Percentiles rank a stretch among this genome's conserved stretches.
Conservation (phyloP, 2,888 invertebrate genomes). For the Acrobasis suavella region DNA sequence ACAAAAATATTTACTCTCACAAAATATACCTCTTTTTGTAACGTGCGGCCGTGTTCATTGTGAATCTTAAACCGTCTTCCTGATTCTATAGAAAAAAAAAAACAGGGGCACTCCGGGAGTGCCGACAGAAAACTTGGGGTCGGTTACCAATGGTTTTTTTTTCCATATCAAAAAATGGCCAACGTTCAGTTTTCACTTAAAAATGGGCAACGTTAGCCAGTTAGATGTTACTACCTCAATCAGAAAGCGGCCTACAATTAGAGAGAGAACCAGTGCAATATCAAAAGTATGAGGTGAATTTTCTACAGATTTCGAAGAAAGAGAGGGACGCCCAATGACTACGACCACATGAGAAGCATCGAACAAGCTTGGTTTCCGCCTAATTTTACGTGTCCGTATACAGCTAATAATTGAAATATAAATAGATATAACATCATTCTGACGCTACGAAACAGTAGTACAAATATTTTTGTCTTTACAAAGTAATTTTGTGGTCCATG, state of each 20-base stretch:
- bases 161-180: no score
- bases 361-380: conserved; percentile 39
- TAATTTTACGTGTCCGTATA: conserved; percentile 28
- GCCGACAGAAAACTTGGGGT: no score
- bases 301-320: conserved; percentile 6
- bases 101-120: no score
- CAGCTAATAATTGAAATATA: conserved; percentile 40
- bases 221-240: no score
- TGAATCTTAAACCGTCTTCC: neutral
- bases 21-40: conserved; percentile 25
- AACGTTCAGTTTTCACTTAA: no score
- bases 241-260: neutral
- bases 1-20: conserved; percentile 51
- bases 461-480: conserved; percentile 37
- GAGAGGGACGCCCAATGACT: neutral
- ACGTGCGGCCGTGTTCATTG: conserved; percentile 10
- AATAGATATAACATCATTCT: conserved; percentile 23
- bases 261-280: neutral
- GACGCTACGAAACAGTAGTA: conserved; percentile 37
- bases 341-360: conserved; percentile 25
- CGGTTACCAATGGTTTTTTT: no score
- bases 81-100: neutral
- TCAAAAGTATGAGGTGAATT: neutral
- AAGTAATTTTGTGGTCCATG: conserved; percentile 47
- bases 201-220: neutral